Evolutionary conservation across 2,888 invertebrate species (phyloP).

Genomic region (Drosophila bunnanda): DNA sequence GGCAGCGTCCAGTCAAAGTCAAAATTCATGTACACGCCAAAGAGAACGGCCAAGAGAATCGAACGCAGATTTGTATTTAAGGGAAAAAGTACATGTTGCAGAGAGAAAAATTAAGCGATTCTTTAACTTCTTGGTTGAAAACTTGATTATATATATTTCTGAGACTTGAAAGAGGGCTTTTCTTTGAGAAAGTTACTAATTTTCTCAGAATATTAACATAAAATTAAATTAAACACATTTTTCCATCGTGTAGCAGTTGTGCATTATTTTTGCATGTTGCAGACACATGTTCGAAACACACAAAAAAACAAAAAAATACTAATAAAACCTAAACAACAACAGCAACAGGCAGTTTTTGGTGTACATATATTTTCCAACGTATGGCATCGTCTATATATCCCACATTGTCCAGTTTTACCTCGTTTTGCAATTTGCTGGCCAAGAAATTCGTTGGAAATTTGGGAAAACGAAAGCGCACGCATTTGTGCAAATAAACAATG

Average conservation of each 20-base stretch:
- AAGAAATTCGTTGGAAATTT: slow-evolving; percentile 63
- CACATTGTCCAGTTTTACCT: slow-evolving; percentile 50
- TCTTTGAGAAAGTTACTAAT: too few species aligned
- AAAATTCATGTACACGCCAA: slow-evolving; percentile 68
- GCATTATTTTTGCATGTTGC: slow-evolving; percentile 80
- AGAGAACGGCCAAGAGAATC: slow-evolving; percentile 18
- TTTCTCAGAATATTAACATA: too few species aligned
- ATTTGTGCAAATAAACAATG: slow-evolving; percentile 78
- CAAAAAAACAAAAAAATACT: neutral
- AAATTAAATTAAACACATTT: neutral
- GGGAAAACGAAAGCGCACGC: slow-evolving; percentile 67
- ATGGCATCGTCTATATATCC: slow-evolving; percentile 36
- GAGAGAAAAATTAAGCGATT: neutral
- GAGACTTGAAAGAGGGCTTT: too few species aligned
- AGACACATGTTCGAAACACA: slow-evolving; percentile 71
- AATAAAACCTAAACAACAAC: slow-evolving; percentile 33
- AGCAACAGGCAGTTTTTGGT: slow-evolving; percentile 51
- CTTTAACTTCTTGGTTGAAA: neutral
- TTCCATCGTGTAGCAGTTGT: slow-evolving; percentile 45
- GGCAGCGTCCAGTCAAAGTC: slow-evolving; percentile 69
- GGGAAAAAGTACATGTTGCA: slow-evolving; percentile 1
- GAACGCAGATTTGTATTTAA: slow-evolving; percentile 11
- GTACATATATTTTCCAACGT: slow-evolving; percentile 15
- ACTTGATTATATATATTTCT: neutral
- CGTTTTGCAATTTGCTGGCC: slow-evolving; percentile 49